Conservation (phyloP, 1,140 invertebrate species). For the Drosophila orena region DNA sequence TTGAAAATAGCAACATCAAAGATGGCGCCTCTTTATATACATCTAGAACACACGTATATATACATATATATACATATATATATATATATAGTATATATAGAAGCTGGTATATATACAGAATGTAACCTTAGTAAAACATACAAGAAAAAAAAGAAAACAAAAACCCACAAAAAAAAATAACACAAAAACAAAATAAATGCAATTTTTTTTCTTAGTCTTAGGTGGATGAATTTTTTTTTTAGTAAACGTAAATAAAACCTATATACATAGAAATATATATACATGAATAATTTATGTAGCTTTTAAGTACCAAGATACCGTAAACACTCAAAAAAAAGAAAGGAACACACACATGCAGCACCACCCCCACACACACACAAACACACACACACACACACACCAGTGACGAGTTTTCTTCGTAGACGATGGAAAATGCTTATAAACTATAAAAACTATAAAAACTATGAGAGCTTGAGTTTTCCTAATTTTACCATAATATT, state of each 20-base stretch:
- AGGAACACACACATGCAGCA: conserved; percentile 27
- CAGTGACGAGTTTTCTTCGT: conserved; percentile 26
- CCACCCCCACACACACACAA: conserved; percentile 22
- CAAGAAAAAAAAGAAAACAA: conserved; percentile 13
- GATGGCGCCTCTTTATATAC: conserved; percentile 67
- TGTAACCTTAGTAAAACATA: conserved; percentile 56
- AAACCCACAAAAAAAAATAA: conserved; percentile 24
- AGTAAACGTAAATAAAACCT: conserved; percentile 71
- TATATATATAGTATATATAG: conserved; percentile 30
- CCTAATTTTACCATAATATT: conserved; percentile 31
- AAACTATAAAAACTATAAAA: conserved; percentile 16
- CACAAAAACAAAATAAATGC: conserved; percentile 35
- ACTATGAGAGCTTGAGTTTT: conserved; percentile 23
- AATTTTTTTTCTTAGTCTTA: conserved; percentile 79
- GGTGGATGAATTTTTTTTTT: conserved; percentile 73
- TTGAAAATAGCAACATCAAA: conserved; percentile 70
- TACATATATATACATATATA: conserved; percentile 24
- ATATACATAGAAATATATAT: conserved; percentile 51
- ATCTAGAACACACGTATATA: conserved; percentile 42
- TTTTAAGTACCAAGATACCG: conserved; percentile 68
- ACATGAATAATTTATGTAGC: conserved; percentile 74
- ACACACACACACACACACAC: conserved; percentile 21
- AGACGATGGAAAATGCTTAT: conserved; percentile 33
- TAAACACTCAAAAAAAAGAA: conserved; percentile 31
- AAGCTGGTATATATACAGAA: conserved; percentile 44